Evolutionary conservation across 2,888 invertebrate genomes (phyloP), one percentile per base, ranked within the genome.

Genomic region (Leptinotarsa tumamoca): DNA sequence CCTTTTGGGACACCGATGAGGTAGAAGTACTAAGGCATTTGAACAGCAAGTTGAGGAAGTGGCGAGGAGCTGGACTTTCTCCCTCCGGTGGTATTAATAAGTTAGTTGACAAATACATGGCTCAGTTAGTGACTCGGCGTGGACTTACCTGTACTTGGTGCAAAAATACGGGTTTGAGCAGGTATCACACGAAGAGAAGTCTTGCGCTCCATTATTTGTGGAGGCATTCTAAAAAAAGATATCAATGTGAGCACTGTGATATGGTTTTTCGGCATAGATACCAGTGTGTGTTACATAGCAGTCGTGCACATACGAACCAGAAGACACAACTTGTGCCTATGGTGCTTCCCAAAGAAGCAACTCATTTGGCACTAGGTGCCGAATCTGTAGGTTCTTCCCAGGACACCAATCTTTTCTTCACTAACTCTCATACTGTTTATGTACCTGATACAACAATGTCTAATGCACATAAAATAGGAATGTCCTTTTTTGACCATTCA

Each of bases 201-300:
- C 83, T 90, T 71, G 85, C 89, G 17, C 83, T 91, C 72, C 91
- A 92, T 82, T 86, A 87, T 66, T 84, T 89, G 27, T 91, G 91
- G 91, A 88, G 89, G 74, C 91, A 91, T 83, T 84, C 85, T 13
- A 83, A 84, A 77, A 87, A 85, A 78, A 82, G 83, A 67, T 90
- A 88, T 81, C 85, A 86, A 75, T 90, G 90, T 82, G 90, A 90
- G 81, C 89, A 89, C 80, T 90, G 90, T 82, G 87, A 87, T 79
- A 84, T 86, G 79, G 83, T 84, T 61, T 90, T 89, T 82, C 85
- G 85, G 56, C 90, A 90, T 83, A 86, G 89, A 79, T 90, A 90
- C 81, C 90, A 90, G 82, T 88, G 89, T 73, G 87, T 90, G 73
- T 82, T 90, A 71, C 90, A 90, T 82, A 86, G 88, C 58, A 88